phyloP scores from a whole-genome alignment of 2,113 vertebrate genomes.

The Eublepharis macularius region DNA sequence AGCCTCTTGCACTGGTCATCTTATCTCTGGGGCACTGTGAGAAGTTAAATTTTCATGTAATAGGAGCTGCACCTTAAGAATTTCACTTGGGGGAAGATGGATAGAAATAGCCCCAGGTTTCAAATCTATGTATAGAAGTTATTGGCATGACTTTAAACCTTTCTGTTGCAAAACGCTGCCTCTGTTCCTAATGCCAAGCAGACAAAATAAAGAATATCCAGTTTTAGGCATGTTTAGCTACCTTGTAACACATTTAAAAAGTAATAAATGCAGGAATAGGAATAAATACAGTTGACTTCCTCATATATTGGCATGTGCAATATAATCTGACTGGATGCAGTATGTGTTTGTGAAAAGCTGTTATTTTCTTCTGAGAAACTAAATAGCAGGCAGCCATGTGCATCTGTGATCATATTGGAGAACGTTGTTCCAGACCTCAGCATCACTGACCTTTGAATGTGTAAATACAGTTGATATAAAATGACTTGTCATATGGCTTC shows the following conservation, averaged over 20 bases:
- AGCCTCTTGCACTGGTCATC: too few species aligned
- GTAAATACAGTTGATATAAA: not conserved
- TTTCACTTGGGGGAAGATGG: too few species aligned
- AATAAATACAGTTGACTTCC: not conserved
- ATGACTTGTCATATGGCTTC: not conserved
- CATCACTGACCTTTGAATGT: conserved; percentile 34
- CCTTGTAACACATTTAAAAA: not conserved
- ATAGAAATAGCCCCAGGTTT: too few species aligned
- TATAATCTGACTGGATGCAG: conserved; percentile 14
- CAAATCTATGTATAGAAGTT: too few species aligned
- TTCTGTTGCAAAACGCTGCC: not conserved
- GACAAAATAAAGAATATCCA: not conserved
- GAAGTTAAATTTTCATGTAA: too few species aligned
- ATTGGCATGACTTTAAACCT: not conserved
- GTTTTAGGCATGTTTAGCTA: not conserved
- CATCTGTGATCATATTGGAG: conserved; percentile 49
- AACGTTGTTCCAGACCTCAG: conserved; percentile 20
- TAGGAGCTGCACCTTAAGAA: too few species aligned
- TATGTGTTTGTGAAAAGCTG: conserved; percentile 16
- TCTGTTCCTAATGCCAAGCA: not conserved
- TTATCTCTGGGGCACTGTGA: too few species aligned
- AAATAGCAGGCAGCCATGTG: conserved; percentile 39
- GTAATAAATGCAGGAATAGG: not conserved
- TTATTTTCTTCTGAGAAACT: conserved; percentile 44
- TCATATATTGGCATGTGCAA: not conserved